Percentiles rank a stretch among this genome's conserved stretches.
Evolutionary conservation across 2,113 vertebrate species (phyloP).

Genomic region (Nycticryphes semicollaris): DNA sequence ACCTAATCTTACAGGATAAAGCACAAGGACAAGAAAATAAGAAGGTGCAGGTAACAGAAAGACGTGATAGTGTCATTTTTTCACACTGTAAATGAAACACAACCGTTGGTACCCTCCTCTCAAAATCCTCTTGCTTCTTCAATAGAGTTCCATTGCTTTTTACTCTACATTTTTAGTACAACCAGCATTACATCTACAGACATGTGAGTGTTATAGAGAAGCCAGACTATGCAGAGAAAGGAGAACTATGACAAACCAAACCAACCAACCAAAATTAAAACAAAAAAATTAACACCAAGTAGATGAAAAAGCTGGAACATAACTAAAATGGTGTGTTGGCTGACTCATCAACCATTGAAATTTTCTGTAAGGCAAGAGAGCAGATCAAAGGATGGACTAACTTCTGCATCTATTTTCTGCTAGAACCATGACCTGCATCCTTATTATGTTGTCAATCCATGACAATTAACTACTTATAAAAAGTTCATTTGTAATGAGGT

Average conservation of each 20-base stretch:
- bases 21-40: background rate
- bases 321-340: background rate
- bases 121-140: background rate
- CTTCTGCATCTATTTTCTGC: background rate
- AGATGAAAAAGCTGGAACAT: background rate
- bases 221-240: background rate
- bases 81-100: background rate
- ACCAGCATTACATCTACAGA: background rate
- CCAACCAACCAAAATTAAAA: background rate
- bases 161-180: background rate
- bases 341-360: background rate
- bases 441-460: background rate
- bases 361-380: background rate
- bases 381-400: background rate
- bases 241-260: background rate
- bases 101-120: background rate
- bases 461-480: background rate
- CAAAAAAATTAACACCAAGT: background rate
- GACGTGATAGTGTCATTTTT: background rate
- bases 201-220: background rate
- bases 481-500: background rate
- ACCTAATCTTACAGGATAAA: background rate
- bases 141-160: background rate
- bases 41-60: background rate
- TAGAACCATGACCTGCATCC: background rate